Conservation (phyloP, 2,888 invertebrate genomes). For the Parelbella ahira region DNA sequence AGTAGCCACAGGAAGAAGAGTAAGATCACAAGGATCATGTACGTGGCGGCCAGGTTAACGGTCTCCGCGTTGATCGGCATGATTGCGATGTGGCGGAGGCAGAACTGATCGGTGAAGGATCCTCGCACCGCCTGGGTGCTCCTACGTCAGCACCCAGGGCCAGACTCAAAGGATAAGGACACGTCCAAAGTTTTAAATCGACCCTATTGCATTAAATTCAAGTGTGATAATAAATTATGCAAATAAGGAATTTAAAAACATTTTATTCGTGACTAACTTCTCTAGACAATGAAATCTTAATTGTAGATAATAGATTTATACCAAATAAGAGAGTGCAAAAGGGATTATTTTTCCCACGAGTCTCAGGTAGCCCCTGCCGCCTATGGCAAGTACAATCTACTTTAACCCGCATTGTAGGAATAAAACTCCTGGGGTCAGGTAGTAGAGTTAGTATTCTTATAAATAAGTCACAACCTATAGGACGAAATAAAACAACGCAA, state of each 20-base stretch:
- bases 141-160: slow-evolving; percentile 56
- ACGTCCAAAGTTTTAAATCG: slow-evolving; percentile 13
- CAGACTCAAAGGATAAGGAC: slow-evolving; percentile 38
- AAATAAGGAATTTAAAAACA: background rate
- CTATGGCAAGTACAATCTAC: no score
- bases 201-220: background rate
- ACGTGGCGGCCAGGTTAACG: slow-evolving; percentile 84
- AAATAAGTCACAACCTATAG: no score
- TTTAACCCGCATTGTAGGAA: no score
- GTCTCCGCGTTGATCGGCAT: slow-evolving; percentile 83
- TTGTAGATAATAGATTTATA: no score
- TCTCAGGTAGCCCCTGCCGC: no score
- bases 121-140: slow-evolving; percentile 36
- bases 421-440: no score
- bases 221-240: background rate
- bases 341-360: no score
- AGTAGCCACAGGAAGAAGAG: slow-evolving; percentile 84
- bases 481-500: no score
- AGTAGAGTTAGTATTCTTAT: no score
- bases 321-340: no score
- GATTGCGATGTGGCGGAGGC: slow-evolving; percentile 45
- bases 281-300: no score
- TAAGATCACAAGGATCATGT: slow-evolving; percentile 84
- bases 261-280: no score
- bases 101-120: slow-evolving; percentile 52